Evolutionary conservation across 2,888 invertebrate species (phyloP).

Genomic region (Patella caerulea): DNA sequence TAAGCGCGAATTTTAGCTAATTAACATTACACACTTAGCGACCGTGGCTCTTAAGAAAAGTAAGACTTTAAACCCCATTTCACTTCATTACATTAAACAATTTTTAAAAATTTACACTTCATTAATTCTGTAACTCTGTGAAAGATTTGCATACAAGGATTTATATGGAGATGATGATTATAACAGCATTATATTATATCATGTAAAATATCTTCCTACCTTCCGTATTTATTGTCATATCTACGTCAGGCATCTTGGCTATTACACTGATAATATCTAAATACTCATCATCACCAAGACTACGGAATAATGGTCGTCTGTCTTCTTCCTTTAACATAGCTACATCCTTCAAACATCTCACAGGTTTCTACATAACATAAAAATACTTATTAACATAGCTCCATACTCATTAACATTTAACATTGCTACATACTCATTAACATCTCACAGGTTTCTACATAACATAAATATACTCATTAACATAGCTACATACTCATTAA

Average conservation of each 20-base stretch:
- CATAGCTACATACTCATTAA: slow-evolving; percentile 91
- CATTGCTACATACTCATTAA: slow-evolving; percentile 86
- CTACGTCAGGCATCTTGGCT: slow-evolving; percentile 92
- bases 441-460: no score
- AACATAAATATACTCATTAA: no score
- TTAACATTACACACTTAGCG: no score
- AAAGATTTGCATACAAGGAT: no score
- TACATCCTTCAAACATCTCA: slow-evolving; percentile 74
- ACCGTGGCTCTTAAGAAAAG: no score
- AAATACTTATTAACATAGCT: no score
- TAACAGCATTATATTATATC: not conserved
- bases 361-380: slow-evolving; percentile 1
- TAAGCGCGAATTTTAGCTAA: no score
- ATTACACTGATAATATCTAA: slow-evolving; percentile 91
- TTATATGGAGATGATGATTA: not conserved
- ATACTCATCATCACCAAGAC: slow-evolving; percentile 89
- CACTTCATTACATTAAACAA: no score
- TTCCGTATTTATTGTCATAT: slow-evolving; percentile 93
- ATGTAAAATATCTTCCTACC: slow-evolving; percentile 75
- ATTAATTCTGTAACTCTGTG: no score
- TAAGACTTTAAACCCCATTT: no score
- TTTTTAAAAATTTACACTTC: no score
- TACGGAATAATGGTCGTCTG: slow-evolving; percentile 85
- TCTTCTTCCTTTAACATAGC: slow-evolving; percentile 87
- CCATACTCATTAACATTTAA: slow-evolving; percentile 89